Conservation (phyloP, 2,888 invertebrate species). For the Drosophila colorata region DNA sequence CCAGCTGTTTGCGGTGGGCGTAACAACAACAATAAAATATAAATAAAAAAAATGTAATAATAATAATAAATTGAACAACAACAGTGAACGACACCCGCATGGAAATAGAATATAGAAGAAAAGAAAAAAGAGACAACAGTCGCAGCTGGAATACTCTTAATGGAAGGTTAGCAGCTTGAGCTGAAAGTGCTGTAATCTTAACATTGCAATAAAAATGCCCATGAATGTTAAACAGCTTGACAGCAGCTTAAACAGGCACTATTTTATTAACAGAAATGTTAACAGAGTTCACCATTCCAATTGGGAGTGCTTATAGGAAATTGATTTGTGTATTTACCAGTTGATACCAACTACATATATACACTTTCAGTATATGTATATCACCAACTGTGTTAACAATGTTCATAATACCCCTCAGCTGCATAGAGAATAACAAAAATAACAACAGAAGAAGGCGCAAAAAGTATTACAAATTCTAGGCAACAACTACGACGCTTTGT, state of each 20-base stretch:
- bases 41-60: not conserved
- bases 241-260: too few relatives aligned
- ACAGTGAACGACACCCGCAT: slow-evolving; percentile 35
- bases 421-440: slow-evolving; percentile 9
- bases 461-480: slow-evolving; percentile 74
- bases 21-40: slow-evolving; percentile 14
- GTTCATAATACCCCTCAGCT: slow-evolving; percentile 2
- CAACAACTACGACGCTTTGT: slow-evolving; percentile 62
- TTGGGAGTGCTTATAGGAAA: too few relatives aligned
- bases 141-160: slow-evolving; percentile 11
- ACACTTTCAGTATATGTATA: too few relatives aligned
- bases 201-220: too few relatives aligned
- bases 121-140: not conserved
- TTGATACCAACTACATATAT: too few relatives aligned
- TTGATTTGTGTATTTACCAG: too few relatives aligned
- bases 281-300: too few relatives aligned
- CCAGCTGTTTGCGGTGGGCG: slow-evolving; percentile 41
- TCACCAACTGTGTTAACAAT: not conserved
- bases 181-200: too few relatives aligned
- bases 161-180: not conserved
- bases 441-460: slow-evolving; percentile 41
- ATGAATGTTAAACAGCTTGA: too few relatives aligned
- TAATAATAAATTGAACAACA: slow-evolving; percentile 8
- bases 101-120: slow-evolving; percentile 12
- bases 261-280: not conserved